phyloP scores from a whole-genome alignment of 1,140 invertebrate species.

The Maniola jurtina region DNA sequence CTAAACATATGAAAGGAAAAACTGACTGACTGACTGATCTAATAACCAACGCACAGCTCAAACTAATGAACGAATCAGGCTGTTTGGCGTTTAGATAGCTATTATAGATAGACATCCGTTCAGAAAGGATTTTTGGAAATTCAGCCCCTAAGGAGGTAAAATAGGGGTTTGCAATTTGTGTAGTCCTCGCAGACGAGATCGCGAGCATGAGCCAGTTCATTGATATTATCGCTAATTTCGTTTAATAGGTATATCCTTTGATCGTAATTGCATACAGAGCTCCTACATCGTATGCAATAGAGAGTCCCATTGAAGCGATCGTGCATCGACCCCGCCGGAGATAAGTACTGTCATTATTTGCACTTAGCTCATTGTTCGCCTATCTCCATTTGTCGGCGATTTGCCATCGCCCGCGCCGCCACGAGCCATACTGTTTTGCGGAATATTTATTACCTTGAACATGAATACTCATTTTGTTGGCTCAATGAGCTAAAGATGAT shows the following conservation, averaged over 20 bases:
- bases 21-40: too few species aligned
- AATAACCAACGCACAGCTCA: too few species aligned
- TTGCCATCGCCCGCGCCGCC: slow-evolving; percentile 16
- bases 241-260: background rate
- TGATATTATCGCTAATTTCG: background rate
- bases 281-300: slow-evolving; percentile 9
- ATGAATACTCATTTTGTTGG: background rate
- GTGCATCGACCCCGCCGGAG: slow-evolving; percentile 29
- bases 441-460: slow-evolving; percentile 27
- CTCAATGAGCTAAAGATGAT: background rate
- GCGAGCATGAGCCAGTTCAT: too few species aligned
- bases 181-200: too few species aligned
- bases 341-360: slow-evolving; percentile 55
- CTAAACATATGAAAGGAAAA: too few species aligned
- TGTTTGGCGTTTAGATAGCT: too few species aligned
- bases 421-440: slow-evolving; percentile 17
- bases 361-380: slow-evolving; percentile 50
- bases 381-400: slow-evolving; percentile 27
- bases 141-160: too few species aligned
- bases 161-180: too few species aligned
- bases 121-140: too few species aligned
- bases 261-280: slow-evolving; percentile 9
- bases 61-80: too few species aligned
- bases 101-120: too few species aligned
- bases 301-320: slow-evolving; percentile 18